Evolutionary conservation across 53 echinoderm and acorn worm genomes (phyloP).

Genomic region (Mesocentrotus franciscanus): DNA sequence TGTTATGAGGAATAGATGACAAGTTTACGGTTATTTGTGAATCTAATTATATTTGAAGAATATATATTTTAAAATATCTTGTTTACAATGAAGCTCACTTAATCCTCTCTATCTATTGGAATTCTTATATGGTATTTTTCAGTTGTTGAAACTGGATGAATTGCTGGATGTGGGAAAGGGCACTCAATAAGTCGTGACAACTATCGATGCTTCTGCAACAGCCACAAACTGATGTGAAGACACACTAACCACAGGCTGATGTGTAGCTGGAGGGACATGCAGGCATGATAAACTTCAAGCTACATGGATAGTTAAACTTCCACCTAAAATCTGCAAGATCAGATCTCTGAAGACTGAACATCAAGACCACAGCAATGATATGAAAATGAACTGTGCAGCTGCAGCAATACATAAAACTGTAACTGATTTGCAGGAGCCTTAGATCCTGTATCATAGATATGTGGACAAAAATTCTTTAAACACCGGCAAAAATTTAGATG

Average conservation of each 20-base stretch:
- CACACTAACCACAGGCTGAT: background rate
- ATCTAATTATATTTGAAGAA: too few relatives aligned
- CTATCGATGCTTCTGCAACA: background rate
- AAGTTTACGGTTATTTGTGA: too few relatives aligned
- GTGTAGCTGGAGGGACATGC: background rate
- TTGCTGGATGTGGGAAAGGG: constrained; percentile 3
- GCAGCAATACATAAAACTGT: background rate
- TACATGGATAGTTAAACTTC: background rate
- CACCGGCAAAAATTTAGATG: background rate
- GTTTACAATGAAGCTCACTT: too few relatives aligned
- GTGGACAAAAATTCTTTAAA: background rate
- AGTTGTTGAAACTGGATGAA: constrained; percentile 6
- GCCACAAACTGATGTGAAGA: background rate
- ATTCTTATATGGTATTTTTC: background rate
- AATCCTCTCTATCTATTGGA: background rate
- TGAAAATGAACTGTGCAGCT: background rate
- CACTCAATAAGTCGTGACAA: background rate
- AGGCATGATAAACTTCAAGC: background rate
- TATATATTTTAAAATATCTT: too few relatives aligned
- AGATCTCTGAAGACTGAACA: background rate
- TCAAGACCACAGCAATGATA: background rate
- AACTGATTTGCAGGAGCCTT: background rate
- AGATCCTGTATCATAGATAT: background rate
- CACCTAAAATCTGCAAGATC: background rate
- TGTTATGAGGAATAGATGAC: too few relatives aligned